Conservation (phyloP, 2,888 invertebrate genomes). For the Pocota personata region DNA sequence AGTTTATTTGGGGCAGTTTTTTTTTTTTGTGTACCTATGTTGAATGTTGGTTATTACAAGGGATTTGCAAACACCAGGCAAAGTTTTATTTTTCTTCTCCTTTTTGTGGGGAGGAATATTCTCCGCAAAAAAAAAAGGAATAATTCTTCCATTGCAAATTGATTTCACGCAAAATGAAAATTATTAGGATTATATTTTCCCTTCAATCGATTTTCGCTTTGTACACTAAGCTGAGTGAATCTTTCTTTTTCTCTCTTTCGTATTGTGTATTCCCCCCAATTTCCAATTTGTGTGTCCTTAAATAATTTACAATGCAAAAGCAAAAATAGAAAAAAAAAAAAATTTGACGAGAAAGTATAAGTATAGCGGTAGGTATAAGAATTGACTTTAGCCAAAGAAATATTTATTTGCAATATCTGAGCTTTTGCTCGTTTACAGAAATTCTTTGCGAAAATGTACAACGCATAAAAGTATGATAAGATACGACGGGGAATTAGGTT, state of each 20-base stretch:
- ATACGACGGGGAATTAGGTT: slow-evolving; percentile 15
- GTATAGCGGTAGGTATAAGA: not conserved
- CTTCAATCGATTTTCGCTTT: slow-evolving; percentile 70
- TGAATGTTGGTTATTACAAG: slow-evolving; percentile 60
- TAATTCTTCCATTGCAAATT: slow-evolving; percentile 73
- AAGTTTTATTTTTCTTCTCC: slow-evolving; percentile 19
- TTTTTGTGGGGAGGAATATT: not conserved
- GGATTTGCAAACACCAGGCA: slow-evolving; percentile 66
- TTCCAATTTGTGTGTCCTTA: slow-evolving; percentile 64
- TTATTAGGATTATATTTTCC: slow-evolving; percentile 72
- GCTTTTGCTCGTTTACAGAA: not conserved
- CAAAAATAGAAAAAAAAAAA: slow-evolving; percentile 7
- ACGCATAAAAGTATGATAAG: not conserved
- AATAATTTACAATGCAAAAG: slow-evolving; percentile 62
- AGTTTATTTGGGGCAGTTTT: slow-evolving; percentile 48
- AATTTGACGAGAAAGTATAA: not conserved
- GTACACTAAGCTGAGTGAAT: slow-evolving; percentile 50
- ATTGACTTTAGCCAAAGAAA: not conserved
- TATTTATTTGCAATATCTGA: not conserved
- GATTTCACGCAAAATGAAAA: slow-evolving; percentile 74
- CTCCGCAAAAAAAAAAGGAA: slow-evolving; percentile 12
- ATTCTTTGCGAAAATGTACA: not conserved
- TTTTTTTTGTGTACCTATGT: not conserved
- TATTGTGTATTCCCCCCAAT: slow-evolving; percentile 2
- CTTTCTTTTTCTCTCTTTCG: slow-evolving; percentile 22